phyloP scores from a whole-genome alignment of 2,113 vertebrate species.

The Coracopsis vasa region DNA sequence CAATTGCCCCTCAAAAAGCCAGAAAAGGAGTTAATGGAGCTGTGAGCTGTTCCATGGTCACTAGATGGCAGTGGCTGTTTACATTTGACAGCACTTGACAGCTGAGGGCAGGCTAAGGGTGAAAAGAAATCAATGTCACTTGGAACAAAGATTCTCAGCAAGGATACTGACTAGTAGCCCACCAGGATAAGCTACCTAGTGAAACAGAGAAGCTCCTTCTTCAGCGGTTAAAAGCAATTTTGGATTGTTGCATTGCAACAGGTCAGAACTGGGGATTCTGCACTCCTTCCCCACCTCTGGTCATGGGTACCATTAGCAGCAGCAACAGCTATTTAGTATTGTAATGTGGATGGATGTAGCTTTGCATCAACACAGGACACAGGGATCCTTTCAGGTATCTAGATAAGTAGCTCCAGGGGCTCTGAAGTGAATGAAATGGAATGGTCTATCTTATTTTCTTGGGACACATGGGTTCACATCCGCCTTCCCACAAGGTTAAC shows the following conservation, averaged over 20 bases:
- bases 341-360: no score
- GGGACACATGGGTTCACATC: background rate
- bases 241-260: background rate
- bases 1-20: accelerated
- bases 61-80: constrained; percentile 45
- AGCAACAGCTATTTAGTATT: background rate
- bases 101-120: background rate
- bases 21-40: background rate
- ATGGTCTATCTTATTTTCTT: background rate
- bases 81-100: background rate
- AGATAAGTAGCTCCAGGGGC: background rate
- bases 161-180: background rate
- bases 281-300: background rate
- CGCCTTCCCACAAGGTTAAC: background rate
- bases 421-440: background rate
- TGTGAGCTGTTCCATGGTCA: background rate
- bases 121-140: no score
- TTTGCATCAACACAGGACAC: background rate
- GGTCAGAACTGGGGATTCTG: background rate
- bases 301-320: background rate
- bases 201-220: background rate
- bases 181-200: background rate
- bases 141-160: background rate
- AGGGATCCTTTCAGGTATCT: background rate
- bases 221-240: background rate